These are phyloP conservation scores for Dolichopus griseipennis DNA, from an alignment of 2,888 invertebrate species.

Conservation along the genomic window DNA sequence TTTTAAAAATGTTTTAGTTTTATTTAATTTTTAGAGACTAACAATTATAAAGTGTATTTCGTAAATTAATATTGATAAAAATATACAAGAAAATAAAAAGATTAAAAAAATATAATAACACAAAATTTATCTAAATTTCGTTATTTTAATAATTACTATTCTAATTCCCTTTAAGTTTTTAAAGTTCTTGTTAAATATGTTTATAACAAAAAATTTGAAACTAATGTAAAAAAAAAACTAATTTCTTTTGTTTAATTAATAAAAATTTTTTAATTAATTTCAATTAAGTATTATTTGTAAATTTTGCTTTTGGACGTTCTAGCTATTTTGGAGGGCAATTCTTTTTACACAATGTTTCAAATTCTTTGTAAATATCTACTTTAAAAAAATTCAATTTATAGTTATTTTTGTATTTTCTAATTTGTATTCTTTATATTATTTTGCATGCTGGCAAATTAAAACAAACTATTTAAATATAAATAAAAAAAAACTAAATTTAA, in stretches of 20 bases:
- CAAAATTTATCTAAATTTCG: background rate
- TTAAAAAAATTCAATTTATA: background rate
- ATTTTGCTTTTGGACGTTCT: too few relatives aligned
- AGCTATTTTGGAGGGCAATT: too few relatives aligned
- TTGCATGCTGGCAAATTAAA: constrained; percentile 29
- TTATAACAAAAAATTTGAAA: background rate
- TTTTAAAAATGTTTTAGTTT: too few relatives aligned
- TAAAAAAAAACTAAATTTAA: constrained; percentile 10
- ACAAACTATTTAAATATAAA: constrained; percentile 16
- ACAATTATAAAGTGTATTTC: constrained; percentile 4
- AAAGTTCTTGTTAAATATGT: constrained; percentile 1
- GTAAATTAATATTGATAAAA: background rate
- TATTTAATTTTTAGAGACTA: background rate
- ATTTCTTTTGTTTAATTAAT: too few relatives aligned
- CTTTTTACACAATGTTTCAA: background rate
- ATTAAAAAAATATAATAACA: background rate
- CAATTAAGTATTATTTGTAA: too few relatives aligned
- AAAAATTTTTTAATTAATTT: too few relatives aligned
- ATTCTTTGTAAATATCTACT: background rate
- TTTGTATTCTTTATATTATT: constrained; percentile 23
- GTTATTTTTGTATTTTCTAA: constrained; percentile 16
- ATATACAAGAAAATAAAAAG: too few relatives aligned
- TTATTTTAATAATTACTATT: background rate
- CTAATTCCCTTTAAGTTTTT: background rate
- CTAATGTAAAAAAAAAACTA: background rate